Evolutionary conservation across 2,888 invertebrate species (phyloP).

Genomic region (Hyalella azteca): DNA sequence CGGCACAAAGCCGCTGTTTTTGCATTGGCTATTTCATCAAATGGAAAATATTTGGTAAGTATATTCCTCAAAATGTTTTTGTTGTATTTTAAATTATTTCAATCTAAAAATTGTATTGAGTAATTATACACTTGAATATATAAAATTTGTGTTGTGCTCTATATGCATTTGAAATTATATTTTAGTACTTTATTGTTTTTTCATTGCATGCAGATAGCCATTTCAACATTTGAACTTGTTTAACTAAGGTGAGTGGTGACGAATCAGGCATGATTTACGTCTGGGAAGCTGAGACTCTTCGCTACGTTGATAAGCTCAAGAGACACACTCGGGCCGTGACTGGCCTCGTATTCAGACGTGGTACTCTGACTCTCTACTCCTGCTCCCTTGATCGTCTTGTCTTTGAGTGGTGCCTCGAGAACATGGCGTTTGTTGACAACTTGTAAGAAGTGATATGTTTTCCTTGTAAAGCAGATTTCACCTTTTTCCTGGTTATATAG

Average conservation of each 20-base stretch:
- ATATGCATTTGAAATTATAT: too few relatives aligned
- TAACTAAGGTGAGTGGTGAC: conserved; percentile 77
- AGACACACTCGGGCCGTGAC: conserved; percentile 78
- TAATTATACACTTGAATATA: too few relatives aligned
- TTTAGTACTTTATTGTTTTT: too few relatives aligned
- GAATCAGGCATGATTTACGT: conserved; percentile 75
- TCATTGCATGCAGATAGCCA: too few relatives aligned
- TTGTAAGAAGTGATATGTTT: conserved; percentile 68
- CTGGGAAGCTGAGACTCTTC: conserved; percentile 80
- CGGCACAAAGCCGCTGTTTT: conserved; percentile 66
- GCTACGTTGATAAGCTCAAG: conserved; percentile 77
- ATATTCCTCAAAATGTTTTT: too few relatives aligned
- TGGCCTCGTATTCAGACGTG: conserved; percentile 82
- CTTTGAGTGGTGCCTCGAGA: conserved; percentile 94
- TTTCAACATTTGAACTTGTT: too few relatives aligned
- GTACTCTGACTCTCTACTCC: conserved; percentile 80
- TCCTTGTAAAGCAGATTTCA: too few relatives aligned
- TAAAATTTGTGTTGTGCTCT: too few relatives aligned
- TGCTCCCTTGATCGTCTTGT: conserved; percentile 71
- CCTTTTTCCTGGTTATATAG: too few relatives aligned
- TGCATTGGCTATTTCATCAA: conserved; percentile 76
- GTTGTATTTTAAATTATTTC: too few relatives aligned
- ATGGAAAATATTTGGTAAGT: conserved; percentile 79
- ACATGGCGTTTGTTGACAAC: conserved; percentile 95
- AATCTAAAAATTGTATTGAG: too few relatives aligned